Evolutionary conservation across 2,797 vertebrate genomes (phyloP).

Genomic region (Microctenopoma steveboyesi): DNA sequence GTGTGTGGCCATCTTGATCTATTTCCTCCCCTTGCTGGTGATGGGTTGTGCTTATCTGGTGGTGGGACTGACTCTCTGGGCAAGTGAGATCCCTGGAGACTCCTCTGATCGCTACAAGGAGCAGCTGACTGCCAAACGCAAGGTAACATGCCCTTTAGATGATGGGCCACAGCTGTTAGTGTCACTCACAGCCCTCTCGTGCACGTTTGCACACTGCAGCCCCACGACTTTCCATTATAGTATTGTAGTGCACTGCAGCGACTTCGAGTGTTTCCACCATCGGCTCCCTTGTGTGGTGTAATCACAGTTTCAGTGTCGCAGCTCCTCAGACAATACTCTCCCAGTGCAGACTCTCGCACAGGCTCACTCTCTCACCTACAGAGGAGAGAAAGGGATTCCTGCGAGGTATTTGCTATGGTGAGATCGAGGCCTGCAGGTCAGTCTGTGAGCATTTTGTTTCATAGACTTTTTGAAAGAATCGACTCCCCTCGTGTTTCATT

Average conservation of each 20-base stretch:
- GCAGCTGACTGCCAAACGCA: conserved; percentile 94
- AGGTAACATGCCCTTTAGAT: conserved; percentile 78
- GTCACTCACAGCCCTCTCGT: background rate
- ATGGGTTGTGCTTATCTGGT: conserved; percentile 95
- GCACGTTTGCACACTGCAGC: background rate
- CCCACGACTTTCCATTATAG: background rate
- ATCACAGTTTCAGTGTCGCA: conserved; percentile 8
- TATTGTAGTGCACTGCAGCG: background rate
- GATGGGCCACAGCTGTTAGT: background rate
- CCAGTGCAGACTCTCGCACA: background rate
- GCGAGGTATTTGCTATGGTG: conserved; percentile 1
- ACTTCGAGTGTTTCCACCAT: background rate
- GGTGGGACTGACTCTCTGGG: conserved; percentile 95
- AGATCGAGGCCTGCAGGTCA: background rate
- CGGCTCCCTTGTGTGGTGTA: conserved; percentile 4
- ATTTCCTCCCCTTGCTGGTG: conserved; percentile 93
- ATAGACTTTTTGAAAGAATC: background rate
- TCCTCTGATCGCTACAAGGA: conserved; percentile 95
- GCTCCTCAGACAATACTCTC: background rate
- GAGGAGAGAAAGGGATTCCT: background rate
- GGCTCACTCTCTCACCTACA: background rate
- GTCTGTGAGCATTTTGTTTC: background rate
- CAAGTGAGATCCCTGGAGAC: conserved; percentile 95
- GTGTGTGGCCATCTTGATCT: conserved; percentile 91
- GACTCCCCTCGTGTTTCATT: background rate